Conservation (phyloP, 2,888 invertebrate genomes). For the Stenichneumon culpator region DNA sequence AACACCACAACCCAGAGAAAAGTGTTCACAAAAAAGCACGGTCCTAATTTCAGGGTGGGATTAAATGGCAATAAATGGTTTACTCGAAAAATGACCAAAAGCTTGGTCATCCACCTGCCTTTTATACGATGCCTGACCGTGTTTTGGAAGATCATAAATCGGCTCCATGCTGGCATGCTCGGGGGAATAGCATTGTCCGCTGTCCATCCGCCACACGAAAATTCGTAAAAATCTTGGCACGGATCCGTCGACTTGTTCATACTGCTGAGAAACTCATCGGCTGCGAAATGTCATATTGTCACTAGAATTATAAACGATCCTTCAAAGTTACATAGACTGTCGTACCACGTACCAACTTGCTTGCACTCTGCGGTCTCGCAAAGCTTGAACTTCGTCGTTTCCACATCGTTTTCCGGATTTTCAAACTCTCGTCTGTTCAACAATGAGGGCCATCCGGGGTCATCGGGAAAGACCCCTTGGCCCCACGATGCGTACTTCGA, state of each 20-base stretch:
- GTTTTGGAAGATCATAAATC: conserved; percentile 61
- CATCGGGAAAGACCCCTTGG: conserved; percentile 45
- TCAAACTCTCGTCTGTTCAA: neutral
- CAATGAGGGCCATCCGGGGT: conserved; percentile 44
- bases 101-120: conserved; percentile 13
- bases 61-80: too few relatives aligned
- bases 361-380: conserved; percentile 66
- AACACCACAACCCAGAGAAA: too few relatives aligned
- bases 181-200: conserved; percentile 70
- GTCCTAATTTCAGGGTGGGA: too few relatives aligned
- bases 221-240: conserved; percentile 76
- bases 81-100: too few relatives aligned
- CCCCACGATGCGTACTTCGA: conserved; percentile 2
- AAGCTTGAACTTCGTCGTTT: conserved; percentile 36
- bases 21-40: too few relatives aligned
- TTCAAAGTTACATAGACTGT: too few relatives aligned
- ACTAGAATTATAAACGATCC: neutral
- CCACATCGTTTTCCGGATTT: neutral
- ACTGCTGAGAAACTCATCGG: conserved; percentile 60
- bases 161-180: conserved; percentile 67
- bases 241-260: conserved; percentile 73
- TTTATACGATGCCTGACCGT: conserved; percentile 59
- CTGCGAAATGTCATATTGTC: conserved; percentile 39
- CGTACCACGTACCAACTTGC: conserved; percentile 45
- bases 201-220: conserved; percentile 73